Evolutionary conservation across 2,113 vertebrate genomes (phyloP), one percentile per base, ranked within the genome.

Genomic region (Nibea albiflora): DNA sequence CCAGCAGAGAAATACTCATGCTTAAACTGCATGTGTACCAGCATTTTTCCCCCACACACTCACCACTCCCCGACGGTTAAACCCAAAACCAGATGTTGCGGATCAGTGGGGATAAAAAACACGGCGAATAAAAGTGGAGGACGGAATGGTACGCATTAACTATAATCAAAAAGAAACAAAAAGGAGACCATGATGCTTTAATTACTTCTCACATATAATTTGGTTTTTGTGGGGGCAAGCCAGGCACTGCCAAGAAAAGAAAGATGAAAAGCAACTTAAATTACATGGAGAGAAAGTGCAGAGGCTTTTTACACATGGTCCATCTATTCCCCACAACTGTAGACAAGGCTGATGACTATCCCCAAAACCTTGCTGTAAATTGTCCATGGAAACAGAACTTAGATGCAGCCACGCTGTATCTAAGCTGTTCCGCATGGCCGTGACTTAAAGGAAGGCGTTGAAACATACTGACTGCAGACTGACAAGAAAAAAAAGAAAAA

Each of bases 91-190:
- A 94, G 93, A 96, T 95, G 93, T 95, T 93, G 88, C 72, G 88
- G 91, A 94, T 94, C 83, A 92, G 89, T 24, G 73, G 60, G 89
- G 86, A 93, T 90, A 76, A 93, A 90, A 94, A 93, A 94, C 80
- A 88, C 85, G 87, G 78, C 85, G 74, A 93, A 94, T 92, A 89
- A 93, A 92, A 91, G 86, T 68, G 35, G 83, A 91, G 82, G 88
- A 88, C 4, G 76, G 93, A 93, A 94, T 91, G 92, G 91, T 85
- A 90, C 71, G 53, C 89, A 94, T 95, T 90, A 94, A 93, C 92
- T 89, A 92, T 92, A 94, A 95, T 95, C 91, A 95, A 92, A 94
- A 92, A 92, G 90, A 93, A 94, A 94, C 88, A 89, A 90, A 90
- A 92, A 92, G 72, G 85, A 91, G 86, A 84, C 84, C 90, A 86